Evolutionary conservation across 2,113 vertebrate genomes (phyloP), one percentile per base, ranked within the genome.

Genomic region (Neodontobutis hainanensis): DNA sequence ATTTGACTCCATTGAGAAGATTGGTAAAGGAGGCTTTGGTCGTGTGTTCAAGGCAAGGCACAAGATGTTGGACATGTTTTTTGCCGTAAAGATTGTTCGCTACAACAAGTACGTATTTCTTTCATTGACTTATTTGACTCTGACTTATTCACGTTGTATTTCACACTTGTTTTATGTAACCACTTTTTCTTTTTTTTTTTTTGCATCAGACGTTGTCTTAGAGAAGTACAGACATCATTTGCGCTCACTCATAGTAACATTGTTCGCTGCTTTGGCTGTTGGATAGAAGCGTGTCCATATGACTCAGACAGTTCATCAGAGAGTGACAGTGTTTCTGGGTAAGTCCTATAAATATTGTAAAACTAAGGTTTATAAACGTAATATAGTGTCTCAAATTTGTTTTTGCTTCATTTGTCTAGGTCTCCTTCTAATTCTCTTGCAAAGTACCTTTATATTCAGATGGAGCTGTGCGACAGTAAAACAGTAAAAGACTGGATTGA

Each of bases 401-500:
- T 8, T 57, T 7, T 27, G n/a, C n/a, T 27, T 27, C 19, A 36
- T 12, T 75, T 53, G 61, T 68, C 38, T 10, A 92, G 91, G 32
- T 90, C 82, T 10, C 58, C 65, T 38, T 61, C 34, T 42, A 53
- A 51, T 63, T 44, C 46, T 0, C 4, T 47, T 0, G 3, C 3
- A 0, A 59, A 85, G 63, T 90, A 14, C 64, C 88, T 93, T 6
- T 91, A 92, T 63, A 92, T 93, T 68, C 88, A 93, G 68, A 93
- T 93, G 92, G 91, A 93, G 65, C 11, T 92, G 12, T 93, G 92
- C 66, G 77, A 83, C 7, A 69, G 50, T 11, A 78, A 61, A 58
- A 92, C 88, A 4, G 84, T 93, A 0, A 53, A 32, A 49, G 10
- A 8, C 9, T 92, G 90, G 91, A 93, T 93, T 32, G 47, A 85